phyloP scores from a whole-genome alignment of 1,140 invertebrate genomes.

The Magallana ariakensis region DNA sequence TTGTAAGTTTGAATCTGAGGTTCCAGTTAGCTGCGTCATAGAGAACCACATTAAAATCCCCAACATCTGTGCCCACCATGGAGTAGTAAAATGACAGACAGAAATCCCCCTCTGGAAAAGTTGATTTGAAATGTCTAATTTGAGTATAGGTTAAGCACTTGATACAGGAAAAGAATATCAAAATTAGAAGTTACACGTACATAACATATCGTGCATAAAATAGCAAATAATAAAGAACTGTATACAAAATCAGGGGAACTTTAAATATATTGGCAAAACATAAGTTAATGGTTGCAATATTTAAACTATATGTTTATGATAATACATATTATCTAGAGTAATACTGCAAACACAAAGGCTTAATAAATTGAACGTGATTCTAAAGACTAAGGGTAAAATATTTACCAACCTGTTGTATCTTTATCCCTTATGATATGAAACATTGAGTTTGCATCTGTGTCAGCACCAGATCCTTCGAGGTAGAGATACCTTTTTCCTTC shows the following conservation, averaged over 20 bases:
- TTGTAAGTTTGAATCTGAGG: not conserved
- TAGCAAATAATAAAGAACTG: not conserved
- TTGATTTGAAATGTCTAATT: not conserved
- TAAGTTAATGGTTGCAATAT: no score
- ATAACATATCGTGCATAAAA: not conserved
- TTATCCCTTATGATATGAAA: no score
- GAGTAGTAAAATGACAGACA: not conserved
- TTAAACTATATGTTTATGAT: no score
- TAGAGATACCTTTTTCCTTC: not conserved
- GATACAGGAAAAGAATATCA: not conserved
- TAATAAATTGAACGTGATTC: no score
- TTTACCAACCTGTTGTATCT: no score
- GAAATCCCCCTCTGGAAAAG: not conserved
- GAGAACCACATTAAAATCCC: not conserved
- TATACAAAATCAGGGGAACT: not conserved
- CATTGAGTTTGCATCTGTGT: no score
- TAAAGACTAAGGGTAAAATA: no score
- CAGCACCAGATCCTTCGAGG: not conserved
- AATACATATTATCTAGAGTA: no score
- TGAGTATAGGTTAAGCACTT: not conserved
- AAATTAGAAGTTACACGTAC: not conserved
- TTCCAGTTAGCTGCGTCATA: not conserved
- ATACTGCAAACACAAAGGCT: no score
- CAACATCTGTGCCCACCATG: not conserved
- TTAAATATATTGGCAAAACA: not conserved